Evolutionary conservation across 2,113 vertebrate genomes (phyloP).

Genomic region (Ctenomys sociabilis): DNA sequence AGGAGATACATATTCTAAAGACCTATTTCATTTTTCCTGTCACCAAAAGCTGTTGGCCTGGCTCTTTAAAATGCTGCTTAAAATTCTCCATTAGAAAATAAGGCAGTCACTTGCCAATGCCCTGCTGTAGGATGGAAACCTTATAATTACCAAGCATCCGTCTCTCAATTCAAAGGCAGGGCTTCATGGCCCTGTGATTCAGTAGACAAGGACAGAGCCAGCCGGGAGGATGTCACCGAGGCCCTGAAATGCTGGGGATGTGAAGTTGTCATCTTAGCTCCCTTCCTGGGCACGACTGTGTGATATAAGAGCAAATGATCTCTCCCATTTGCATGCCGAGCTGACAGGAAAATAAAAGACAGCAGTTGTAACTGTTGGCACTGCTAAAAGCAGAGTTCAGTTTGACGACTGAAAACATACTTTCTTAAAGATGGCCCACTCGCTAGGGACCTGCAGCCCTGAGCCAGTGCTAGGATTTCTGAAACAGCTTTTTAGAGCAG

Average conservation of each 20-base stretch:
- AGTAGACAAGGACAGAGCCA: conserved; percentile 15
- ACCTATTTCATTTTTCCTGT: not conserved
- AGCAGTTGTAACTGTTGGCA: not conserved
- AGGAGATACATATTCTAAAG: not conserved
- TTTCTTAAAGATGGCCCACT: not conserved
- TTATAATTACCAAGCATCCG: conserved; percentile 64
- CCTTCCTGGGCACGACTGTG: not conserved
- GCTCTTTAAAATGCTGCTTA: conserved; percentile 59
- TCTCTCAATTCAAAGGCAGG: conserved; percentile 48
- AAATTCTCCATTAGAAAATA: conserved; percentile 58
- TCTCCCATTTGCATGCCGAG: not conserved
- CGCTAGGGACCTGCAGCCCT: not conserved
- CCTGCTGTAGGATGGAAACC: conserved; percentile 46
- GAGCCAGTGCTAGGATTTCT: not conserved
- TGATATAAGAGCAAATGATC: not conserved
- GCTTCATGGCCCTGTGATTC: conserved; percentile 49
- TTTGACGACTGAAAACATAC: not conserved
- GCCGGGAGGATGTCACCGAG: not conserved
- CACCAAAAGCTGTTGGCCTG: not conserved
- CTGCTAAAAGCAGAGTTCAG: not conserved
- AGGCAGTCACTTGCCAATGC: conserved; percentile 53
- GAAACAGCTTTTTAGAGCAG: not conserved
- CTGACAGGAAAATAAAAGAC: not conserved
- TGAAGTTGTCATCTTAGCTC: not conserved
- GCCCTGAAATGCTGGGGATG: not conserved